Evolutionary conservation across 2,797 vertebrate species (phyloP).

Genomic region (Pseudochaenichthys georgianus): DNA sequence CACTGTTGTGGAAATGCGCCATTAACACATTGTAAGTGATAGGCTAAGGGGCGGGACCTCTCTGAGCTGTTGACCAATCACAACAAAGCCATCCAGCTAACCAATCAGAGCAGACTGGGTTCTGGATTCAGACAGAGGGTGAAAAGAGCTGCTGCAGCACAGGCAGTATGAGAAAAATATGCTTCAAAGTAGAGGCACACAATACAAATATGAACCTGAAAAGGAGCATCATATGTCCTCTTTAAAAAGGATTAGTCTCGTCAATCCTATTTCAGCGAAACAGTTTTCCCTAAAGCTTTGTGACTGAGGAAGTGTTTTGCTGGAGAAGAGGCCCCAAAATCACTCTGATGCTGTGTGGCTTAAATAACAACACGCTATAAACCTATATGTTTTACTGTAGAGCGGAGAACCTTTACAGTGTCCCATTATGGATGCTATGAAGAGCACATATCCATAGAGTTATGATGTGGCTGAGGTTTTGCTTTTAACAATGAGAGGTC

Average conservation of each 20-base stretch:
- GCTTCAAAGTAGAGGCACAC: too few relatives aligned
- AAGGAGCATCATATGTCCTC: too few relatives aligned
- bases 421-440: slow-evolving; percentile 55
- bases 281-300: slow-evolving; percentile 53
- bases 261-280: slow-evolving; percentile 48
- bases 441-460: slow-evolving; percentile 46
- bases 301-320: slow-evolving; percentile 54
- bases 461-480: slow-evolving; percentile 43
- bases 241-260: slow-evolving; percentile 52
- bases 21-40: too few relatives aligned
- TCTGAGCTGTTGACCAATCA: too few relatives aligned
- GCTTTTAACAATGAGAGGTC: slow-evolving; percentile 51
- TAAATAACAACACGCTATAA: slow-evolving; percentile 54
- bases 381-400: slow-evolving; percentile 54
- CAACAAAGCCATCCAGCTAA: too few relatives aligned
- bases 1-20: too few relatives aligned
- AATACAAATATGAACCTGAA: too few relatives aligned
- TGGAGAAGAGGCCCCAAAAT: slow-evolving; percentile 41
- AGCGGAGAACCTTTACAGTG: slow-evolving; percentile 50
- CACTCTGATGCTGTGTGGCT: slow-evolving; percentile 38
- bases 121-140: too few relatives aligned
- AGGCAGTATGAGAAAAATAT: too few relatives aligned
- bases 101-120: too few relatives aligned
- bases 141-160: too few relatives aligned
- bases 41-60: too few relatives aligned